Percentiles rank a stretch among this genome's conserved stretches.
Evolutionary conservation across 2,797 vertebrate species (phyloP).

Genomic region (Xiphorhynchus erythropygius): DNA sequence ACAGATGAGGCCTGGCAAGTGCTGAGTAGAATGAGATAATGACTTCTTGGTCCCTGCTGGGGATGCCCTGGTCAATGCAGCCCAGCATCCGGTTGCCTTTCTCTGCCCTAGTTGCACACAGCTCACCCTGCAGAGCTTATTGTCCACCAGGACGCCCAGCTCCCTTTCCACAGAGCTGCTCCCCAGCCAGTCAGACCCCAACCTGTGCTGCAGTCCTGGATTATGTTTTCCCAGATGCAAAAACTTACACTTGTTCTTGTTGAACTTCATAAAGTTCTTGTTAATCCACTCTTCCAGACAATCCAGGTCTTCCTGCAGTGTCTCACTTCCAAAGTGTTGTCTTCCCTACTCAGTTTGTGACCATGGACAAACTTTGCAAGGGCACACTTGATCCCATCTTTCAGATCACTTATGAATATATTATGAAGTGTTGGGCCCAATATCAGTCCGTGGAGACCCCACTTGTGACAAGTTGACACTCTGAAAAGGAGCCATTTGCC

Average conservation of each 20-base stretch:
- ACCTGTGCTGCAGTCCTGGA: neutral
- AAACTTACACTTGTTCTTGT: neutral
- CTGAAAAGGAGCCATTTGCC: neutral
- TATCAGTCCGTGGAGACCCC: neutral
- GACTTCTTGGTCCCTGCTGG: neutral
- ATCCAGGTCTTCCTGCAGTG: neutral
- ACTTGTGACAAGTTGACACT: neutral
- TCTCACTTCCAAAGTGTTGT: neutral
- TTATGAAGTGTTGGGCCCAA: rapidly evolving
- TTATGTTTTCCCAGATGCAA: neutral
- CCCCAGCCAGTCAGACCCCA: neutral
- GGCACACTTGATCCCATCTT: neutral
- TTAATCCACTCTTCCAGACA: neutral
- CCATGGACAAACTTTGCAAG: neutral
- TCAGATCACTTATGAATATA: neutral
- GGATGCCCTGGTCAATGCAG: neutral
- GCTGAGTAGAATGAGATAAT: neutral
- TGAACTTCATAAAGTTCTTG: neutral
- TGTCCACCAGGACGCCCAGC: neutral
- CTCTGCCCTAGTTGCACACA: neutral
- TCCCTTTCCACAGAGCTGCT: neutral
- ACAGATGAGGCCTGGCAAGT: neutral
- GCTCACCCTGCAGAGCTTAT: neutral
- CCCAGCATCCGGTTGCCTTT: neutral
- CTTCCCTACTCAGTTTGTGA: neutral